phyloP scores from a whole-genome alignment of 2,113 vertebrate genomes.

The Actinemys pallida region DNA sequence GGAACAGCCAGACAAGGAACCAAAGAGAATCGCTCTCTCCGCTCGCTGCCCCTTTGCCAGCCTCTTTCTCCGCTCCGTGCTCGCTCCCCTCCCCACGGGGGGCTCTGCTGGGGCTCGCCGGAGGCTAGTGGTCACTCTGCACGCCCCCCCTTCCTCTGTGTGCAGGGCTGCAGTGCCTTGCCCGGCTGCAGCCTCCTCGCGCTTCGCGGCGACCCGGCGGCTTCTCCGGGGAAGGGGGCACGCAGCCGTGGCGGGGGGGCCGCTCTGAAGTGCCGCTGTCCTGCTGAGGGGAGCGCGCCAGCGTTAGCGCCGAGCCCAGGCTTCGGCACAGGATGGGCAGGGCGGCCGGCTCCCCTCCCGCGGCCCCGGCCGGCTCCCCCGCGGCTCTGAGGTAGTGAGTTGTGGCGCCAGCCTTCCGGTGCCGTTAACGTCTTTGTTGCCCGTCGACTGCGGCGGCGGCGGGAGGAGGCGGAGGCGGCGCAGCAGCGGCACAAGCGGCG shows the following conservation, averaged over 20 bases:
- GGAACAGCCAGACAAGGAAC: neutral
- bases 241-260: conserved; percentile 34
- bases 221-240: conserved; percentile 78
- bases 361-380: conserved; percentile 28
- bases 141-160: neutral
- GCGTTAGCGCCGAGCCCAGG: neutral
- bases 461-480: conserved; percentile 68
- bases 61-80: conserved; percentile 31
- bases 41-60: conserved; percentile 54
- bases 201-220: conserved; percentile 87
- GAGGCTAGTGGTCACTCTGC: no score
- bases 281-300: conserved; percentile 43
- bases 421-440: conserved; percentile 81
- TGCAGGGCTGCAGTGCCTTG: neutral
- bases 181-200: conserved; percentile 62
- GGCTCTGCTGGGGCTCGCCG: neutral
- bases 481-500: conserved; percentile 76
- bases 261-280: conserved; percentile 26
- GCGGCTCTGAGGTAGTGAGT: conserved; percentile 64
- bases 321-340: conserved; percentile 67
- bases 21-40: no score
- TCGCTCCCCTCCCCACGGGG: neutral
- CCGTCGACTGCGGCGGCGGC: conserved; percentile 83
- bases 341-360: conserved; percentile 78
- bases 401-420: conserved; percentile 82